phyloP scores from a whole-genome alignment of 53 echinoderm and acorn worm genomes.

The Hippasteria phrygiana region DNA sequence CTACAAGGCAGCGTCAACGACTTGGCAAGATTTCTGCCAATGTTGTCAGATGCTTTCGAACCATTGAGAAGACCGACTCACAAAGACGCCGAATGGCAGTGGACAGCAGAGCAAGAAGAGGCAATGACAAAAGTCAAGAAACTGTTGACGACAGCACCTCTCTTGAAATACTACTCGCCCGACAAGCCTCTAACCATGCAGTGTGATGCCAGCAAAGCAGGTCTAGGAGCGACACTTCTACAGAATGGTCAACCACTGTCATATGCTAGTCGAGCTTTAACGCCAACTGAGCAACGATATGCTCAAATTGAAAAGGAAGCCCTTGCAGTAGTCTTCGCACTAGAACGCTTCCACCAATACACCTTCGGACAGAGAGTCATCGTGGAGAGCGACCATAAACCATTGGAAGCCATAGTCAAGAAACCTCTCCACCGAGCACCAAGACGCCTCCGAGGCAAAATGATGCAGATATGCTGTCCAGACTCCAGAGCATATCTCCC shows the following conservation, averaged over 20 bases:
- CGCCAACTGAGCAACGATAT: slow-evolving; percentile 43
- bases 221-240: slow-evolving; percentile 62
- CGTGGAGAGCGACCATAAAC: slow-evolving; percentile 63
- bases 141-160: slow-evolving; percentile 55
- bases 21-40: slow-evolving; percentile 31
- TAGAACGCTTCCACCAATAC: slow-evolving; percentile 74
- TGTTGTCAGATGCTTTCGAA: slow-evolving; percentile 31
- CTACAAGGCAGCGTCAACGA: slow-evolving; percentile 44
- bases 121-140: slow-evolving; percentile 43
- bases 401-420: slow-evolving; percentile 70
- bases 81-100: slow-evolving; percentile 25
- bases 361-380: slow-evolving; percentile 60
- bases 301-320: slow-evolving; percentile 72
- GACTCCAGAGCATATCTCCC: slow-evolving; percentile 66
- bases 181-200: slow-evolving; percentile 58
- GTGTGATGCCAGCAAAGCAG: slow-evolving; percentile 71
- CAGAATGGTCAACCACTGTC: slow-evolving; percentile 68
- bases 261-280: slow-evolving; percentile 62
- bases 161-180: slow-evolving; percentile 68
- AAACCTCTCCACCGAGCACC: slow-evolving; percentile 71
- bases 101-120: slow-evolving; percentile 25
- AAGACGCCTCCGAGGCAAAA: slow-evolving; percentile 68
- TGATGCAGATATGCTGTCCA: slow-evolving; percentile 61
- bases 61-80: slow-evolving; percentile 40
- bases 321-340: slow-evolving; percentile 63